Base-by-base conservation (phyloP, 1,140 invertebrate genomes). In the Drosophila truncata region DNA sequence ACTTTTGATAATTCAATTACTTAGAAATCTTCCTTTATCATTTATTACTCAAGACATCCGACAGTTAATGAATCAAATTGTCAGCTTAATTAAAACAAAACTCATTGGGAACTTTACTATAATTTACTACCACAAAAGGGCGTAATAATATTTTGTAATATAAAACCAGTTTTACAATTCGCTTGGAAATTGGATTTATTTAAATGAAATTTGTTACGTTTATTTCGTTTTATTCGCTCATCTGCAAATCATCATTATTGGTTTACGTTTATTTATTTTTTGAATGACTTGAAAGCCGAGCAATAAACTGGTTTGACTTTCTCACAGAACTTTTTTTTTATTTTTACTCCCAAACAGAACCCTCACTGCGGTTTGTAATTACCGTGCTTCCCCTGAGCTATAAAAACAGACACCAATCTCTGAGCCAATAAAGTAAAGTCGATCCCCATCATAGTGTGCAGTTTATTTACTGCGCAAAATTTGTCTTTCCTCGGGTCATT, bases 381-480 rank as follows among this genome's bases (percentile, higher is more conserved):
- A 54, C 54, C 49, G 67, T 50, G 49, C 39, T 47, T 46, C 58
- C 58, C 47, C 71, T n/a, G 23, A 29, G 50, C 23, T 20, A 31
- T 13, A 47, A 67, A 35, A 57, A n/a, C 18, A 42, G 35, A 20
- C 29, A 42, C 35, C 55, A 2, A 55, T 37, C 25, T 33, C 23
- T 23, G 18, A 39, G 35, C 18, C 13, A 14, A 35, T 33, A n/a
- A 49, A 37, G 31, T 46, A 29, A 62, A 42, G 16, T n/a, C 25
- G 29, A 79, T 52, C 18, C 47, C 10, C 14, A 31, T 16, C 25
- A 10, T 33, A 39, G n/a, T 35, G 31, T 35, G 42, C 44, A 27
- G 5, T 11, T 73, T 41, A 29, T 70, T 16, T 54, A 57, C 54
- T 76, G 81, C 81, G 77, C 77, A 84, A 63, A 79, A 52, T 44